A percentile compares a stretch with the other conserved stretches of the same genome.
Conservation (phyloP, 2,797 vertebrate genomes). For the Harpagifer antarcticus region DNA sequence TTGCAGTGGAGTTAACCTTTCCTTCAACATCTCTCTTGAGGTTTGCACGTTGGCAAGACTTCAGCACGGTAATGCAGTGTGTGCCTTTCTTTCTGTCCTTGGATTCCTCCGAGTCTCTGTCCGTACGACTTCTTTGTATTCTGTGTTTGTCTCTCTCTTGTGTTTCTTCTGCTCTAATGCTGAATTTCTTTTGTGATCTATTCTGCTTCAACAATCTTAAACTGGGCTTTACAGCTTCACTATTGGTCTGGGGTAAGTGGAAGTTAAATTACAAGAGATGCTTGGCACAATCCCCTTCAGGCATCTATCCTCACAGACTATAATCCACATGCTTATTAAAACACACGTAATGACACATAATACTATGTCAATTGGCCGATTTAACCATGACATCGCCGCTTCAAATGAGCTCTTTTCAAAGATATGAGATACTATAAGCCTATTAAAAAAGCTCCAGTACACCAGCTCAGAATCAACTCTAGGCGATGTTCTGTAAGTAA, state of each 20-base stretch:
- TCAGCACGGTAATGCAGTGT: slow-evolving; percentile 42
- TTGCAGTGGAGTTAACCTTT: slow-evolving; percentile 55
- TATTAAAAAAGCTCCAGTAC: slow-evolving; percentile 30
- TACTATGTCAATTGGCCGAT: slow-evolving; percentile 35
- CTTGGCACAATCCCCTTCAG: slow-evolving; percentile 22
- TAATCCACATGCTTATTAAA: slow-evolving; percentile 39
- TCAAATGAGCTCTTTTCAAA: slow-evolving; percentile 50
- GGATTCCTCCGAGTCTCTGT: slow-evolving; percentile 20
- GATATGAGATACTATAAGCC: slow-evolving; percentile 38
- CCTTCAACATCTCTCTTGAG: slow-evolving; percentile 39
- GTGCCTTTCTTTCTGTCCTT: slow-evolving; percentile 21
- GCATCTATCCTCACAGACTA: slow-evolving; percentile 20
- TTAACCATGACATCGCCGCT: slow-evolving; percentile 49
- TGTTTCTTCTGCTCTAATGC: background rate
- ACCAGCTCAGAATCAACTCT: slow-evolving; percentile 12
- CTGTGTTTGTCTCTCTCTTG: background rate
- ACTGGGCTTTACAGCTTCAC: background rate
- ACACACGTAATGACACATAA: slow-evolving; percentile 40
- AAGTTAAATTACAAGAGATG: slow-evolving; percentile 10
- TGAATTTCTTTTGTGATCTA: slow-evolving; percentile 14
- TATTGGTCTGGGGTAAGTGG: background rate
- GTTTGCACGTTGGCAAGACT: slow-evolving; percentile 46
- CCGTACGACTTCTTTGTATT: background rate
- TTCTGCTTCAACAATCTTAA: background rate
- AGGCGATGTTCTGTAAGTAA: slow-evolving; percentile 29